phyloP scores from a whole-genome alignment of 2,113 vertebrate genomes.

The Picathartes gymnocephalus region DNA sequence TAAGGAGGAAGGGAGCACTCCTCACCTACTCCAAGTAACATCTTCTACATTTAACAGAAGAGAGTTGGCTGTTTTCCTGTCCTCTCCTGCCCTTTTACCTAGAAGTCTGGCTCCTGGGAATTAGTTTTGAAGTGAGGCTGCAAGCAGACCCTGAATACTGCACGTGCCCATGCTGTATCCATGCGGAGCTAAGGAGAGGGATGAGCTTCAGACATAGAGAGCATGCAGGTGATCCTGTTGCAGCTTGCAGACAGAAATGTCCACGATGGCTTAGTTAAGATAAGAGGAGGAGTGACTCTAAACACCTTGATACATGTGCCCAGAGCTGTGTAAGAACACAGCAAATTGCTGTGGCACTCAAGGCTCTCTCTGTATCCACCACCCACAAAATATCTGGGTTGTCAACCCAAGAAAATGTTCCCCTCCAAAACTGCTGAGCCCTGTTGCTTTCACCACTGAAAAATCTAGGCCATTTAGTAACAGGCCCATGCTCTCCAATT shows the following conservation, averaged over 20 bases:
- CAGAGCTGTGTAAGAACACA: not conserved
- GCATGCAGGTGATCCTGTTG: not conserved
- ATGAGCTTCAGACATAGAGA: not conserved
- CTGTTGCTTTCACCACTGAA: not conserved
- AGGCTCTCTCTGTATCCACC: not conserved
- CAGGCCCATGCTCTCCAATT: not conserved
- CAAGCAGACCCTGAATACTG: not conserved
- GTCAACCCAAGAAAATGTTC: not conserved
- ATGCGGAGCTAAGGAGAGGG: not conserved
- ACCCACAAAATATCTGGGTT: not conserved
- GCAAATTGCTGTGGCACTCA: not conserved
- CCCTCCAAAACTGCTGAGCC: not conserved
- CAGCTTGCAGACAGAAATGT: not conserved
- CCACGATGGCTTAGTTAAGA: not conserved
- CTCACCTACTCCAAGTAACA: not conserved
- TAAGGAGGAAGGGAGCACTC: not conserved
- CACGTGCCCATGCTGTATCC: not conserved
- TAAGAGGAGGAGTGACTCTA: not conserved
- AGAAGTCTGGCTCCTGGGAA: not conserved
- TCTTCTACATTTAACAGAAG: not conserved
- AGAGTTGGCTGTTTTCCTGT: not conserved
- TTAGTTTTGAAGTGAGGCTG: not conserved
- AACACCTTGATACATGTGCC: not conserved
- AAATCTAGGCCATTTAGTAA: not conserved
- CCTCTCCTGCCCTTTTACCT: not conserved